Base-by-base conservation (phyloP, 2,797 vertebrate genomes). In the Arvicola amphibius region DNA sequence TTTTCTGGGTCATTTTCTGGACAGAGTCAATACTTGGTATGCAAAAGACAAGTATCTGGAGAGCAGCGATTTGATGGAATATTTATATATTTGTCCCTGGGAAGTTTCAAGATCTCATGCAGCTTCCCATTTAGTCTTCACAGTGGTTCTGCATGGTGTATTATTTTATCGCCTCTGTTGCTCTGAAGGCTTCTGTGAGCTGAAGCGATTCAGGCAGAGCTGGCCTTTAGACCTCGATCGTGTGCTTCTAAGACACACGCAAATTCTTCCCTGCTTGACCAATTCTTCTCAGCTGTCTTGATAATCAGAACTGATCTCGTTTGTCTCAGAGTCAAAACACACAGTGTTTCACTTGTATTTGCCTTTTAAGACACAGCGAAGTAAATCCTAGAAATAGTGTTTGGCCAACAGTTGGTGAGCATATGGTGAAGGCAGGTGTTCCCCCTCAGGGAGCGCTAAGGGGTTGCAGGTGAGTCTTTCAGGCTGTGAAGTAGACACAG, bases 141-240 rank as follows among this genome's bases (percentile, higher is more conserved):
- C 6, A 5, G 4, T 0, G 7, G 61, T 37, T 37, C 25, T 48
- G 0, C 0, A 13, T 6, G 21, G 9, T 56, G 29, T 1, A 40
- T 9, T 56, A 46, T 56, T 73, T 43, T n/a, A 53, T n/a, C 56
- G 16, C 23, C 10, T 46, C 25, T 51, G 32, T 65, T 34, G 29
- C 34, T 4, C 7, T 7, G 84, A 56, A 56, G 29, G 43, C 85
- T 80, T 34, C 2, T 48, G 25, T 27, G 53, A 46, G 4, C 0
- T 63, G 73, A 12, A 40, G 19, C 2, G 14, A 46, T 67, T 59
- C 19, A 27, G 27, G 12, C 21, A 9, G 74, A 73, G 61, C 61
- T 73, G 34, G 13, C 13, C 4, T 80, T 46, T 6, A 19, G 46
- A 34, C 19, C 17, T 46, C 9, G 4, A 32, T 65, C 19, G 0